Evolutionary conservation across 2,797 vertebrate species (phyloP), one percentile per base, ranked within the genome.

Genomic region (Arremon aurantiirostris): DNA sequence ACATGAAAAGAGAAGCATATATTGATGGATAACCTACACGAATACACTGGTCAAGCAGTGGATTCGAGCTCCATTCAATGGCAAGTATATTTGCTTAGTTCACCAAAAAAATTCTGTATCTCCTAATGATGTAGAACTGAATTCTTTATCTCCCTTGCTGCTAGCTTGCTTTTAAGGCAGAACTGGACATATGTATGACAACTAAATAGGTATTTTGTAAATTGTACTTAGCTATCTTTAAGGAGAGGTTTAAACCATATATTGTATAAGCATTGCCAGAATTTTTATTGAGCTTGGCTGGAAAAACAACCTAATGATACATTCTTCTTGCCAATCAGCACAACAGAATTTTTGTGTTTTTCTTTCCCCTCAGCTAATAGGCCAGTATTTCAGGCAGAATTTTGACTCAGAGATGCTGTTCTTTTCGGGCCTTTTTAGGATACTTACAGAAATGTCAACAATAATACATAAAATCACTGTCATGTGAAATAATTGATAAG

Each of bases 291-390:
- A 76, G 79, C 34, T 90, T 89, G 61, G n/a, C 61, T 92, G 63
- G 63, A 96, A 91, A 95, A 96, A 94, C 75, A 86, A 87, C 65
- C 82, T 94, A 88, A 91, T 96, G n/a, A 35, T 92, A 65, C 69
- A 72, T 95, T 95, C 61, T 85, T 95, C 64, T 92, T 75, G 85
- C 64, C 93, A 89, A 87, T 95, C 78, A 95, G 75, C 47, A 81
- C 47, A 80, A 68, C 16, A 94, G 64, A 89, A 75, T 71, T 78
- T 60, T 72, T 65, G 14, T 0, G 0, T 73, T 90, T 92, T 71
- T 57, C 55, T 53, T 64, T 80, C 8, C 37, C 83, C 37, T 37
- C 56, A 66, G 50, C 23, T 75, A 72, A 59, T 23, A 89, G 17
- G 21, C 39, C 39, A 57, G 20, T 65, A 61, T 68, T 87, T 57